Base-by-base conservation (phyloP, 1,140 invertebrate genomes). In the Phthorimaea operculella region DNA sequence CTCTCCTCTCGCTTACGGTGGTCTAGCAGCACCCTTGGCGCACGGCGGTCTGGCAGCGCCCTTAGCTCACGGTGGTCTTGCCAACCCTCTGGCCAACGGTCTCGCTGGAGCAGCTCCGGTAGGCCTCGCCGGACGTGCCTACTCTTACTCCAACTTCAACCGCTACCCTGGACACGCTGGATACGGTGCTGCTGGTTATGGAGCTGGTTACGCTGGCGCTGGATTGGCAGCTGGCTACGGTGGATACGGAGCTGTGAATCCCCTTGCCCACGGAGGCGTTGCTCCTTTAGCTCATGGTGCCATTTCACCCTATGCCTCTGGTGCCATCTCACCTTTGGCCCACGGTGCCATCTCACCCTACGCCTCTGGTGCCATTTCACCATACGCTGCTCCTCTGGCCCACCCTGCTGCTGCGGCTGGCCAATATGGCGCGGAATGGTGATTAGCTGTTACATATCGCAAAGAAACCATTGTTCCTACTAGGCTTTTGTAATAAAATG, bases 1-100 rank as follows among this genome's bases (percentile, higher is more conserved):
- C 39, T 54, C 66, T 47, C 69, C 71, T 18, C 21, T 79, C 17
- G 66, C 70, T 10, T 69, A 79, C 57, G 39, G 52, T 33, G 39
- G 53, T 28, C 47, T 51, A 16, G 59, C 53, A 44, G 58, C 54
- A 45, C 58, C 66, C 34, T 49, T 68, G 5, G 61, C 59, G 11
- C 57, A 62, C 42, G 44, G 51, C 33, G 52, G 54, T 28, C 21
- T 28, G 21, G 21, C 21, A 28, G 21, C 21, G 21, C 21, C 21
- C 28, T 54, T 57, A 14, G 57, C 55, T 45, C n/a, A n/a, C n/a
- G 59, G 53, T 47, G 60, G 58, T 34, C 11, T 54, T 15, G 44
- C 42, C 12, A 52, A 51, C 50, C 52, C 52, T 49, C 21, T 56
- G n/a, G 42, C 60, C 39, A 39, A 57, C 17, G 45, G 54, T 21